Percentiles rank a stretch among this genome's conserved stretches.
Conservation (phyloP, 2,888 invertebrate genomes). For the Brenthis ino region DNA sequence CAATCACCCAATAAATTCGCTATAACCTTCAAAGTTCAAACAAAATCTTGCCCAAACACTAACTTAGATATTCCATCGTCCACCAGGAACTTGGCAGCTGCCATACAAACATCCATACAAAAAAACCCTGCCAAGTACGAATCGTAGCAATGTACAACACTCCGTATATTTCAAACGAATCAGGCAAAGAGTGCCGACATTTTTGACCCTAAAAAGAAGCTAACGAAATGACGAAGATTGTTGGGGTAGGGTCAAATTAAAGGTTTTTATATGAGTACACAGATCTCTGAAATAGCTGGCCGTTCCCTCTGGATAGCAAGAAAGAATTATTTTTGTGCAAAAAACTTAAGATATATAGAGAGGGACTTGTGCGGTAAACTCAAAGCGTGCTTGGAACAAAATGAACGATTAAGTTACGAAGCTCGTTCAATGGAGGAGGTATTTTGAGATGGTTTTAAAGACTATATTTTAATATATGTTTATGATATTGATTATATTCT, state of each 20-base stretch:
- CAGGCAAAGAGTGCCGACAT: slow-evolving; percentile 16
- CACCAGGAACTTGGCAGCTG: slow-evolving; percentile 19
- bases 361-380: slow-evolving; percentile 48
- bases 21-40: not conserved
- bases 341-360: slow-evolving; percentile 50
- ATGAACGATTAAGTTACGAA: slow-evolving; percentile 18
- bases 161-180: slow-evolving; percentile 9
- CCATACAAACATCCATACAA: slow-evolving; percentile 5
- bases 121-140: slow-evolving; percentile 19
- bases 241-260: slow-evolving; percentile 13
- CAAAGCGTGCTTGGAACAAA: slow-evolving; percentile 51
- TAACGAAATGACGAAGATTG: slow-evolving; percentile 12
- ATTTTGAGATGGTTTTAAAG: not conserved
- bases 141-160: slow-evolving; percentile 1
- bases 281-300: slow-evolving; percentile 37
- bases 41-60: not conserved
- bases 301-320: slow-evolving; percentile 45
- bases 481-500: no score
- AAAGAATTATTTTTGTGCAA: slow-evolving; percentile 57
- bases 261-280: slow-evolving; percentile 17
- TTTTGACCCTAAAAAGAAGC: slow-evolving; percentile 9
- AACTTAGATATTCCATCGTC: slow-evolving; percentile 10
- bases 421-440: slow-evolving; percentile 1
- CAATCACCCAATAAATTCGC: not conserved
- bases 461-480: not conserved